Conservation (phyloP, 2,797 vertebrate genomes). For the Semotilus atromaculatus region DNA sequence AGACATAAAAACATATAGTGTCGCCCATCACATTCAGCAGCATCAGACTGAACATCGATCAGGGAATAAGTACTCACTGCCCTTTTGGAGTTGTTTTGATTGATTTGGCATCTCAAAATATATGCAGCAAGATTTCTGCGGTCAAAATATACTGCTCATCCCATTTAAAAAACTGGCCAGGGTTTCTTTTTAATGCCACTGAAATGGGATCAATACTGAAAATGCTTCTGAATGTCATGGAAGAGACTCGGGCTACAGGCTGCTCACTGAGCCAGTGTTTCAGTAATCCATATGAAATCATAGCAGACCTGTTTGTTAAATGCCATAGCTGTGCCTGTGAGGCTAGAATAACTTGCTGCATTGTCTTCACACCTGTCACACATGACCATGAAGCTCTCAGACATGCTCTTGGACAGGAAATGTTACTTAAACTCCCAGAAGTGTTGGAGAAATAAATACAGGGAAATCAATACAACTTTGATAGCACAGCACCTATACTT, state of each 20-base stretch:
- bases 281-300: conserved; percentile 41
- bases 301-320: conserved; percentile 43
- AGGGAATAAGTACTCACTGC: conserved; percentile 27
- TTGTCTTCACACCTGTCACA: conserved; percentile 5
- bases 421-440: conserved; percentile 35
- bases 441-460: conserved; percentile 10
- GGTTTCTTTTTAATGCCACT: conserved; percentile 47
- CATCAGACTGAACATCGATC: conserved; percentile 14
- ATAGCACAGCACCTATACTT: not conserved
- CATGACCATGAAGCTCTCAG: conserved; percentile 11
- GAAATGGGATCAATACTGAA: conserved; percentile 46
- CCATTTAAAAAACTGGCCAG: conserved; percentile 25
- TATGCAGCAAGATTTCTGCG: not conserved
- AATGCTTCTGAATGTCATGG: conserved; percentile 51
- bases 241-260: conserved; percentile 12
- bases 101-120: conserved; percentile 38
- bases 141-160: conserved; percentile 41
- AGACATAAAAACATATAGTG: not conserved
- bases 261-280: conserved; percentile 18
- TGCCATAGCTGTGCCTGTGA: conserved; percentile 17
- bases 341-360: conserved; percentile 19
- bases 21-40: not conserved
- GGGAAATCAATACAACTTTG: conserved; percentile 2
- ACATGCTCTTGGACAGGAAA: conserved; percentile 33
- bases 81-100: conserved; percentile 41